Evolutionary conservation across 1,140 invertebrate genomes (phyloP).

Genomic region (Microplitis mediator): DNA sequence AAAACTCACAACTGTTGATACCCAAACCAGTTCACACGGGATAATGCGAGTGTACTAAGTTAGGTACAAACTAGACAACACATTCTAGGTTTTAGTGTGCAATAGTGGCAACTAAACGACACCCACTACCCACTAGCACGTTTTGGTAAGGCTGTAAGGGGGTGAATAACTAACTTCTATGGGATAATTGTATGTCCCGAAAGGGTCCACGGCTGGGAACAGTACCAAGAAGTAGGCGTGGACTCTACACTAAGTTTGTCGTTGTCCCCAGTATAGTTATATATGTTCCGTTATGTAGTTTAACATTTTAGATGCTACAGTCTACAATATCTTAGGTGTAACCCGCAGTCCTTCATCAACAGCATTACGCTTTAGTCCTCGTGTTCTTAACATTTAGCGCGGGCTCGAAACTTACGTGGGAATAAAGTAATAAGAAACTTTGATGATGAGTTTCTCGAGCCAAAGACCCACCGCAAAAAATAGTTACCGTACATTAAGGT

Average conservation of each 20-base stretch:
- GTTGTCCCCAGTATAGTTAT: slow-evolving; percentile 16
- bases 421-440: too few species aligned
- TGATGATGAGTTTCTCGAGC: too few species aligned
- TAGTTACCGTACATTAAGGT: background rate
- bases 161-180: slow-evolving; percentile 26
- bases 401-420: too few species aligned
- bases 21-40: background rate
- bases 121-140: slow-evolving; percentile 5
- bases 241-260: slow-evolving; percentile 39
- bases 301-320: slow-evolving; percentile 26
- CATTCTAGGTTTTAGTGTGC: slow-evolving; percentile 2
- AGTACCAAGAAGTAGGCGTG: slow-evolving; percentile 33
- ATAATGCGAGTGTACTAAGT: slow-evolving; percentile 26
- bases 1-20: background rate
- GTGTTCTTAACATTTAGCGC: too few species aligned
- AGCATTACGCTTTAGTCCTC: slow-evolving; percentile 46
- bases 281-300: slow-evolving; percentile 21
- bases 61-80: slow-evolving; percentile 26
- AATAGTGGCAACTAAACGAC: background rate
- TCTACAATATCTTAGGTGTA: slow-evolving; percentile 43
- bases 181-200: slow-evolving; percentile 50
- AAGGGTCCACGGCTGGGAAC: slow-evolving; percentile 30
- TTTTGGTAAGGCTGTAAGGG: too few species aligned
- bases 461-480: too few species aligned
- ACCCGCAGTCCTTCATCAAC: slow-evolving; percentile 55